Conservation (phyloP, 37 sponge, comb jelly and placozoan species). For the Geodia barretti region DNA sequence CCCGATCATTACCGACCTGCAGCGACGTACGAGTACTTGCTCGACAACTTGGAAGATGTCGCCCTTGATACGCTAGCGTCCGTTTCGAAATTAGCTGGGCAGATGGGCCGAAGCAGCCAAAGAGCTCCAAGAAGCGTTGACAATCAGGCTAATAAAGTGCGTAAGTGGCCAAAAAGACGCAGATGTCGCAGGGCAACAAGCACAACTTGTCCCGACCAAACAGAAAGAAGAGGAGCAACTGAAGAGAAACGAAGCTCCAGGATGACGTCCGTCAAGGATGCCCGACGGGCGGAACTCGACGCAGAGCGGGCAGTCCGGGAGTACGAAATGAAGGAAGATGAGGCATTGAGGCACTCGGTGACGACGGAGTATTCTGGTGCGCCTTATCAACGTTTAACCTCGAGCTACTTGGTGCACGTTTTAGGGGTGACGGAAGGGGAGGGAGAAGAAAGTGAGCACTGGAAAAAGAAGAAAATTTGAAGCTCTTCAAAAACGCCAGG, state of each 20-base stretch:
- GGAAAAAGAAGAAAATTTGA: conserved; percentile 4
- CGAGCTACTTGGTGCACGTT: background rate
- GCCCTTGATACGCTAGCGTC: conserved; percentile 47
- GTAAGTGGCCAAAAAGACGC: conserved; percentile 5
- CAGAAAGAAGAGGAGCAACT: conserved; percentile 8
- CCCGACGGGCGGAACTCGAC: conserved; percentile 7
- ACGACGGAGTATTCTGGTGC: background rate
- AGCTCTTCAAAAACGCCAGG: conserved; percentile 21
- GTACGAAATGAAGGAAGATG: background rate
- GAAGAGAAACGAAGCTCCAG: conserved; percentile 10
- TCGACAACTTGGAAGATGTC: conserved; percentile 57
- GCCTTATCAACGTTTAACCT: too few relatives aligned
- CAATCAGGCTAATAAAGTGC: conserved; percentile 1
- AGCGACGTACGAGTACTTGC: conserved; percentile 51
- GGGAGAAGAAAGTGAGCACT: background rate
- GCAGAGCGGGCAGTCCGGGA: conserved; percentile 8
- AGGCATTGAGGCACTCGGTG: background rate
- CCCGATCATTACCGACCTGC: conserved; percentile 32
- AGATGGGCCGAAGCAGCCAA: conserved; percentile 52
- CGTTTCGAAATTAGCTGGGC: conserved; percentile 39
- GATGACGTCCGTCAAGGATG: background rate
- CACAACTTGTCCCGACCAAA: background rate
- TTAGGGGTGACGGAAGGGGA: background rate
- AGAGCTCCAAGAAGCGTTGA: background rate
- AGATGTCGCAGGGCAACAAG: background rate